Conservation (phyloP, 2,797 vertebrate species). For the Columba guinea region DNA sequence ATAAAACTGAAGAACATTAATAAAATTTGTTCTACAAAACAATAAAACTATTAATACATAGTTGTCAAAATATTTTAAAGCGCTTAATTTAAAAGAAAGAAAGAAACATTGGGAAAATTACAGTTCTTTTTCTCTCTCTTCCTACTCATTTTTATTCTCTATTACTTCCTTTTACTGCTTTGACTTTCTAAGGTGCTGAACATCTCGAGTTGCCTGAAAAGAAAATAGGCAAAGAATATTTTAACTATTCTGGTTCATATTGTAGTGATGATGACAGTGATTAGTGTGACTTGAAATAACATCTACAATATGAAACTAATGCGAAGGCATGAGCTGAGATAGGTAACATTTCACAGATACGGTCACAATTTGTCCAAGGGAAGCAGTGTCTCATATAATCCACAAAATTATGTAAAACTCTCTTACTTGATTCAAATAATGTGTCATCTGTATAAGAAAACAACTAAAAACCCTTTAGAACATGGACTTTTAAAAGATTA, state of each 20-base stretch:
- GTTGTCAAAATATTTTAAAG: slow-evolving; percentile 36
- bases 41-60: background rate
- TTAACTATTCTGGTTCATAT: background rate
- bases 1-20: background rate
- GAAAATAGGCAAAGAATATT: background rate
- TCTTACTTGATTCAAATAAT: background rate
- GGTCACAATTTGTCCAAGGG: background rate
- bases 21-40: background rate
- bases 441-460: background rate
- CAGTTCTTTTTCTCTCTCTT: background rate
- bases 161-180: background rate
- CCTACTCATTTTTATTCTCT: slow-evolving; percentile 17
- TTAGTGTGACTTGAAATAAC: background rate
- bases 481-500: background rate
- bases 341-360: background rate
- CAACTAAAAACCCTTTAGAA: background rate
- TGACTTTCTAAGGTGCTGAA: background rate
- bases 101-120: background rate
- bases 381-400: background rate
- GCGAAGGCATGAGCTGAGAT: background rate
- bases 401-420: background rate
- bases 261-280: background rate
- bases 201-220: background rate
- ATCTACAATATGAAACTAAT: background rate
- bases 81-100: background rate